Percentiles rank a stretch among this genome's conserved stretches.
These are phyloP conservation scores for Ylistrum balloti DNA, from an alignment of 1,140 invertebrate genomes.

Conservation along the genomic window DNA sequence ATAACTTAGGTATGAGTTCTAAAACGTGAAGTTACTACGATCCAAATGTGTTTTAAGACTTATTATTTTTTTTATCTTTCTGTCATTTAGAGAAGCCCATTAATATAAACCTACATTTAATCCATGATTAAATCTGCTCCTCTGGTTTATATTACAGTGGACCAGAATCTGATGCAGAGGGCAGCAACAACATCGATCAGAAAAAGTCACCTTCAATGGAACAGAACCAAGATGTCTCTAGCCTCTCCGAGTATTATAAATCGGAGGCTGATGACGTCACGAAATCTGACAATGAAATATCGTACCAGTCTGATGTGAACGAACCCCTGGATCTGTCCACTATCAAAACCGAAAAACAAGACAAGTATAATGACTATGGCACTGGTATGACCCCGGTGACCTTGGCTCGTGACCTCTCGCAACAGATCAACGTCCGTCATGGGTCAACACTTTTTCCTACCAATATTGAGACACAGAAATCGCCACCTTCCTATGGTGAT, in stretches of 20 bases:
- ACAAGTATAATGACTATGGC: neutral
- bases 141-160: conserved; percentile 31
- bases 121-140: no score
- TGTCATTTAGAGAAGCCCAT: no score
- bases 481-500: neutral
- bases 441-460: conserved; percentile 1
- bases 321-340: conserved; percentile 29
- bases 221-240: neutral
- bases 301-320: neutral
- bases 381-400: neutral
- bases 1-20: no score
- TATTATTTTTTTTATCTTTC: no score
- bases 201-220: neutral
- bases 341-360: neutral
- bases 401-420: neutral
- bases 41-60: no score
- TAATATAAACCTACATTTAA: no score
- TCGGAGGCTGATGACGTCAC: neutral
- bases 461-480: neutral
- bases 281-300: neutral
- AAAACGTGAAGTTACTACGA: no score
- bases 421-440: neutral
- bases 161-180: neutral
- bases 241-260: conserved; percentile 49
- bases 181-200: neutral